Conservation (phyloP, 2,888 invertebrate genomes). For the Andricus quercusramuli region DNA sequence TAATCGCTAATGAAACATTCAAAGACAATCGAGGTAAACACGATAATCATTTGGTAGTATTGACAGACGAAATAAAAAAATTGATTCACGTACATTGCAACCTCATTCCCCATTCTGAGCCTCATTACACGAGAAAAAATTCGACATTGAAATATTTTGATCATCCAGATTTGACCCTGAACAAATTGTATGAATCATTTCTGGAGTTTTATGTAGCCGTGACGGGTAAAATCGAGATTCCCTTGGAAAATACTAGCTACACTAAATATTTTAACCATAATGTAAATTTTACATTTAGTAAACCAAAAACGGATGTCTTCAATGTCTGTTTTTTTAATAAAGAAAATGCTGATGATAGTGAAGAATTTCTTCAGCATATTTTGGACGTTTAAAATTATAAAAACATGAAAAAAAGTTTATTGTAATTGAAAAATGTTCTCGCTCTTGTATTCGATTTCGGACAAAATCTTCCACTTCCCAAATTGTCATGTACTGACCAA, state of each 20-base stretch:
- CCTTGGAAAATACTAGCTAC: too few species aligned
- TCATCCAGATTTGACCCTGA: too few species aligned
- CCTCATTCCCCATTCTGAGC: slow-evolving; percentile 22
- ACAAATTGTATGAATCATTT: too few species aligned
- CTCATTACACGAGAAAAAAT: slow-evolving; percentile 11
- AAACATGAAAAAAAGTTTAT: background rate
- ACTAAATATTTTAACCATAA: too few species aligned
- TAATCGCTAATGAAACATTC: too few species aligned
- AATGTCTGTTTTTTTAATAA: background rate
- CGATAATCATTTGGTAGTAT: slow-evolving; percentile 16
- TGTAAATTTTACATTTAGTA: too few species aligned
- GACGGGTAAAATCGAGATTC: too few species aligned
- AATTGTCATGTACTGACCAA: background rate
- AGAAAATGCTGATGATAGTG: background rate
- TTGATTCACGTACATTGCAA: slow-evolving; percentile 33
- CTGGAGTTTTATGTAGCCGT: too few species aligned
- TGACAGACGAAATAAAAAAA: background rate
- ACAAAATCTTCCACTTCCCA: background rate
- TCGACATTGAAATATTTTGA: too few species aligned
- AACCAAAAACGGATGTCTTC: too few species aligned
- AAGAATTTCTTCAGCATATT: background rate
- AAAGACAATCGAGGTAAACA: slow-evolving; percentile 3
- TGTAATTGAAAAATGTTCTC: background rate
- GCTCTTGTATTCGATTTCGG: background rate
- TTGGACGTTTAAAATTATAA: background rate